Conservation (phyloP, 2,113 vertebrate species). For the Alexandromys fortis region DNA sequence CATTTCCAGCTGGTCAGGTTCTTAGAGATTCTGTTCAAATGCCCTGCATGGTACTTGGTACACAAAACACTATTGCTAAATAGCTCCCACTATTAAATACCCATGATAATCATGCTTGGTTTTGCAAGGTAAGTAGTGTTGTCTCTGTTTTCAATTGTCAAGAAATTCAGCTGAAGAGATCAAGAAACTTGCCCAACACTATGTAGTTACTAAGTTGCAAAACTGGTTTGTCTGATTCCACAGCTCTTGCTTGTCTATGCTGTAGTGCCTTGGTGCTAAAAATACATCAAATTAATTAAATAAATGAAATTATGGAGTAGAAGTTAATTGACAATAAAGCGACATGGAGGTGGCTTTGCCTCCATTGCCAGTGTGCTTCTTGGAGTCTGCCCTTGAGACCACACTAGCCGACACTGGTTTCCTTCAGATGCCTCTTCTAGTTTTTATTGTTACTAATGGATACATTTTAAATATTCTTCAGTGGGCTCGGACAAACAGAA, state of each 20-base stretch:
- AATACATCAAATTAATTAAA: neutral
- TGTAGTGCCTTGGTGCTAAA: slow-evolving; percentile 51
- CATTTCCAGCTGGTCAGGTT: slow-evolving; percentile 69
- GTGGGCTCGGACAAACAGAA: neutral
- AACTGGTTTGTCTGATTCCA: slow-evolving; percentile 71
- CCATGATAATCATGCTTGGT: slow-evolving; percentile 45
- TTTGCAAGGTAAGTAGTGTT: slow-evolving; percentile 68
- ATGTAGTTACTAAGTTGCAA: slow-evolving; percentile 64
- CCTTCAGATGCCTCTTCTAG: neutral
- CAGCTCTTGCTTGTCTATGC: slow-evolving; percentile 38
- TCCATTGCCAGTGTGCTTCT: neutral
- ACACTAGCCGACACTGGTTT: neutral
- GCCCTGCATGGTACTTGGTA: slow-evolving; percentile 15
- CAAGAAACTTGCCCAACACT: slow-evolving; percentile 64
- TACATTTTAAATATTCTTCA: neutral
- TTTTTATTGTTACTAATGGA: neutral
- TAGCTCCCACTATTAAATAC: slow-evolving; percentile 52
- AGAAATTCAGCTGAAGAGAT: slow-evolving; percentile 73
- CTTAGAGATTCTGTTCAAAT: slow-evolving; percentile 48
- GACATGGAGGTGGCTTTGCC: neutral
- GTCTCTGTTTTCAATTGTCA: slow-evolving; percentile 70
- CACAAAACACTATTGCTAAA: slow-evolving; percentile 69
- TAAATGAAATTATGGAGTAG: slow-evolving; percentile 45
- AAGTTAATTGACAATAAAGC: slow-evolving; percentile 11
- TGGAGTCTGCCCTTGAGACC: neutral